phyloP scores from a whole-genome alignment of 2,797 vertebrate species.

The Myripristis murdjan region DNA sequence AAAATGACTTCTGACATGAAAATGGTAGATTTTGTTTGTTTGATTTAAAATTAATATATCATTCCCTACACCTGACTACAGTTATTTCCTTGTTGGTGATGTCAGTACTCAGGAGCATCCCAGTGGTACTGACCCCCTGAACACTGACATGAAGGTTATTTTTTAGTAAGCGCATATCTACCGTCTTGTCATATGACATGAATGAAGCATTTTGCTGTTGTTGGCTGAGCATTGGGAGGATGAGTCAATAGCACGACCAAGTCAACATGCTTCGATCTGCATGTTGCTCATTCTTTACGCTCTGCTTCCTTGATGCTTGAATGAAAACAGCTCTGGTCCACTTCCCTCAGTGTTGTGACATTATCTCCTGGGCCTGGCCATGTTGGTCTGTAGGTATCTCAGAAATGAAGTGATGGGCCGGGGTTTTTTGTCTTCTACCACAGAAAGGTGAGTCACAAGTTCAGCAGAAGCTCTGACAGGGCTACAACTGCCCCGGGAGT shows the following conservation, averaged over 20 bases:
- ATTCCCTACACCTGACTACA: too few relatives aligned
- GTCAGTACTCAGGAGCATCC: too few relatives aligned
- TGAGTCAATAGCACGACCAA: neutral
- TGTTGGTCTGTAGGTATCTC: conserved; percentile 6
- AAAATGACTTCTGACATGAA: too few relatives aligned
- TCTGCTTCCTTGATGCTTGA: conserved; percentile 2
- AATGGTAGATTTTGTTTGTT: too few relatives aligned
- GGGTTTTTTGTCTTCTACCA: neutral
- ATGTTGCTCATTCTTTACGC: neutral
- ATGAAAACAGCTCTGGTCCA: neutral
- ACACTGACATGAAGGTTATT: neutral
- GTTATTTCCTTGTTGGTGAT: too few relatives aligned
- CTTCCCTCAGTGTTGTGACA: conserved; percentile 44
- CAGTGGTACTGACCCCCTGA: neutral
- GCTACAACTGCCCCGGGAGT: neutral
- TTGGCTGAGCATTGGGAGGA: conserved; percentile 6
- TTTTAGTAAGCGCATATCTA: neutral
- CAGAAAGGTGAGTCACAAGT: neutral
- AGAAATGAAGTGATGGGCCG: neutral
- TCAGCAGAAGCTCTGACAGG: neutral
- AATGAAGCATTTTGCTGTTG: conserved; percentile 15
- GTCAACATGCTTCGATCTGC: conserved; percentile 12
- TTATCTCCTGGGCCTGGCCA: conserved; percentile 14
- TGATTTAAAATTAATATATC: too few relatives aligned
- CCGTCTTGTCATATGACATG: conserved; percentile 9